phyloP scores from a whole-genome alignment of 2,888 invertebrate genomes.

The Lacanobia wlatinum region DNA sequence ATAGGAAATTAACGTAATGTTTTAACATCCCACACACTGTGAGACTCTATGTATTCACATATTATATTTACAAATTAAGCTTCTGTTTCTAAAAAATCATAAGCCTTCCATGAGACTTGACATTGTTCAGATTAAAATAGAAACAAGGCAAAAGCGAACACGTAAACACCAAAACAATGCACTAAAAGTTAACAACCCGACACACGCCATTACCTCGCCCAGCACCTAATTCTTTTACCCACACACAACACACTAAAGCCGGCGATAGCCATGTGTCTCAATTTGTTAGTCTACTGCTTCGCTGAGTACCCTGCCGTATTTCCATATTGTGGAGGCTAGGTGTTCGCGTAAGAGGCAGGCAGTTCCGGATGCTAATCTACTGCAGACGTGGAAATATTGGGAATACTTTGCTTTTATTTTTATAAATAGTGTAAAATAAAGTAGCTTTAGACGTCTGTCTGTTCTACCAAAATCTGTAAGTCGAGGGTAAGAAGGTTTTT shows the following conservation, averaged over 20 bases:
- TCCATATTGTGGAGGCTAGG: constrained; percentile 48
- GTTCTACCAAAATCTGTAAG: too few species aligned
- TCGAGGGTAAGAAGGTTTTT: too few species aligned
- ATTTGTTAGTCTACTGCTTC: constrained; percentile 47
- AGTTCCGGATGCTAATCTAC: constrained; percentile 48
- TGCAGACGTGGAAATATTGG: constrained; percentile 31
- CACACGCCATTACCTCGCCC: not conserved
- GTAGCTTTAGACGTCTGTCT: not conserved
- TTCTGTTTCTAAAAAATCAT: too few species aligned
- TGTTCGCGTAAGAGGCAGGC: constrained; percentile 20
- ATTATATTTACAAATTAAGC: too few species aligned
- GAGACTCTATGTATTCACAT: too few species aligned
- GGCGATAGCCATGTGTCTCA: constrained; percentile 48
- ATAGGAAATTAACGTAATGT: too few species aligned
- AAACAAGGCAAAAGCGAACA: too few species aligned
- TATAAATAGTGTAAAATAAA: not conserved
- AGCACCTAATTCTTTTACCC: constrained; percentile 21
- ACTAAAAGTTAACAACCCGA: constrained; percentile 23
- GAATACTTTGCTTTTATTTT: not conserved
- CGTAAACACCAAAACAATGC: not conserved
- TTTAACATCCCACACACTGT: too few species aligned
- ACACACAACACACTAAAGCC: constrained; percentile 12
- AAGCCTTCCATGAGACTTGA: too few species aligned
- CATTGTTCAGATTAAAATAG: too few species aligned
- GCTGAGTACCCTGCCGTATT: constrained; percentile 43